These are phyloP conservation scores for Zaprionus lineosus DNA, from an alignment of 2,888 invertebrate species.

Conservation along the genomic window DNA sequence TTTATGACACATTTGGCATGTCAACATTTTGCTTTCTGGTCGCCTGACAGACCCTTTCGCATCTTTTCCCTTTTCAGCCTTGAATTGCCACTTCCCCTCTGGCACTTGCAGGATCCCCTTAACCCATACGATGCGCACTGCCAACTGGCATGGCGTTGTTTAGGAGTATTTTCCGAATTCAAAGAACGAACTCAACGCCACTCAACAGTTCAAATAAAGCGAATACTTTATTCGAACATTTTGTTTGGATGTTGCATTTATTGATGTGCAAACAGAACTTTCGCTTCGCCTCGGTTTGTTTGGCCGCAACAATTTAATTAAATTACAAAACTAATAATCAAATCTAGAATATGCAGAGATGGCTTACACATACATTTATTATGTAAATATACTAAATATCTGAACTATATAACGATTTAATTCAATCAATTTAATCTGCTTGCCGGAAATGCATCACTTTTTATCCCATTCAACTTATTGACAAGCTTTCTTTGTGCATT, in stretches of 20 bases:
- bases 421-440: too few relatives aligned
- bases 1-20: slow-evolving; percentile 60
- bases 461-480: too few relatives aligned
- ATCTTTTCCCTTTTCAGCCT: not conserved
- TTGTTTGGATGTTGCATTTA: slow-evolving; percentile 47
- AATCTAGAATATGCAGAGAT: too few relatives aligned
- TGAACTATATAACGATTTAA: too few relatives aligned
- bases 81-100: not conserved
- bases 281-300: slow-evolving; percentile 19
- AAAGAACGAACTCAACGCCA: slow-evolving; percentile 6
- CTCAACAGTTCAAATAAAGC: slow-evolving; percentile 17
- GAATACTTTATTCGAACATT: slow-evolving; percentile 25
- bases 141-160: slow-evolving; percentile 45
- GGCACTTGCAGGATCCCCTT: too few relatives aligned
- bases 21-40: slow-evolving; percentile 54
- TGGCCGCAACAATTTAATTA: slow-evolving; percentile 26
- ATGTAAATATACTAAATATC: too few relatives aligned
- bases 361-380: too few relatives aligned
- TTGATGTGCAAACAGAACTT: slow-evolving; percentile 43
- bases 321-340: slow-evolving; percentile 12
- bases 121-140: not conserved
- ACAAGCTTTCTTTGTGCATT: too few relatives aligned
- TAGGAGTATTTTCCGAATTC: slow-evolving; percentile 28
- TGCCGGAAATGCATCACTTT: too few relatives aligned
- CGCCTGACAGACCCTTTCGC: not conserved